Evolutionary conservation across 2,113 vertebrate species (phyloP).

Genomic region (Gallinago paraguaiae): DNA sequence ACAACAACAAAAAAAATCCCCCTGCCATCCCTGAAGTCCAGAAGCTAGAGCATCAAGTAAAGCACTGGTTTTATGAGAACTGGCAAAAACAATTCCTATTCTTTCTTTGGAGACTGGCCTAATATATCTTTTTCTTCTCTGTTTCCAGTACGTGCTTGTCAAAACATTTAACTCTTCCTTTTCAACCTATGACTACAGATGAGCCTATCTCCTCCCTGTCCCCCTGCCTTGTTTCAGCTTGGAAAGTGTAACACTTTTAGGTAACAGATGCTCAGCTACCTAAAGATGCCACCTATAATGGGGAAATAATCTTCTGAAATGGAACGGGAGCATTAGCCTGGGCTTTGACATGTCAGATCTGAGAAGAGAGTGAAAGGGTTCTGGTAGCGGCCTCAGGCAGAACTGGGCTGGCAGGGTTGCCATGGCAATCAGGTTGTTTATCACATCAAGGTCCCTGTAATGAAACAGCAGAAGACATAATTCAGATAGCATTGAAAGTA

Average conservation of each 20-base stretch:
- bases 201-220: not conserved
- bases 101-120: not conserved
- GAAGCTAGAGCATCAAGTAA: not conserved
- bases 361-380: not conserved
- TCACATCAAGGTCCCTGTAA: not conserved
- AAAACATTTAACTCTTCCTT: not conserved
- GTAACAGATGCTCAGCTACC: not conserved
- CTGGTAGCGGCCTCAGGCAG: not conserved
- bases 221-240: not conserved
- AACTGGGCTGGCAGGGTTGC: conserved; percentile 27
- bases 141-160: not conserved
- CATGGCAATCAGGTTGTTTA: conserved; percentile 45
- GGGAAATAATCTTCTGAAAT: conserved; percentile 14
- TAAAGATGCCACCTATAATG: not conserved
- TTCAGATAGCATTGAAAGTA: not conserved
- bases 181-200: not conserved
- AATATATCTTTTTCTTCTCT: not conserved
- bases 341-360: not conserved
- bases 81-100: not conserved
- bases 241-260: not conserved
- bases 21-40: not conserved
- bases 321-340: not conserved
- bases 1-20: not conserved
- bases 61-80: not conserved
- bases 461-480: conserved; percentile 15